phyloP scores from a whole-genome alignment of 2,888 invertebrate genomes.

The Cybosia mesomella region DNA sequence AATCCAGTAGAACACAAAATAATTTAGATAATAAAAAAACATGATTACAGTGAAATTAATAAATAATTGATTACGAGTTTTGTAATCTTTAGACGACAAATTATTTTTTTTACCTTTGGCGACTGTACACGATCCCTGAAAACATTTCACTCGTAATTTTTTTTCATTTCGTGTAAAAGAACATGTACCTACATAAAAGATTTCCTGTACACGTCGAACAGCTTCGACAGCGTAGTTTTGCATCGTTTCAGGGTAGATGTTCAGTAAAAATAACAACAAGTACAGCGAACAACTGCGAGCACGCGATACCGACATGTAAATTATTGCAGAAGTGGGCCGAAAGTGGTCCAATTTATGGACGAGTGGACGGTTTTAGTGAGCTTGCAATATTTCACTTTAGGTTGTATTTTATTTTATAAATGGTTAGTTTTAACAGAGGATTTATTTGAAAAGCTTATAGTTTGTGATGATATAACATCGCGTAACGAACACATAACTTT shows the following conservation, averaged over 20 bases:
- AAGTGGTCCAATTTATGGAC: slow-evolving; percentile 10
- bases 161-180: too few relatives aligned
- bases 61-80: too few relatives aligned
- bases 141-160: too few relatives aligned
- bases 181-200: background rate
- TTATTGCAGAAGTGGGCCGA: slow-evolving; percentile 31
- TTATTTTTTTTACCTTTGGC: too few relatives aligned
- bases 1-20: too few relatives aligned
- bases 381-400: background rate
- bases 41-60: too few relatives aligned
- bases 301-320: slow-evolving; percentile 49
- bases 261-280: slow-evolving; percentile 7
- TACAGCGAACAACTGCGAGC: slow-evolving; percentile 22
- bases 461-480: background rate
- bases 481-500: background rate
- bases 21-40: too few relatives aligned
- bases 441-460: background rate
- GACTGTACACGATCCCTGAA: too few relatives aligned
- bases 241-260: background rate
- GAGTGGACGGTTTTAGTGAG: background rate
- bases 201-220: background rate
- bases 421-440: background rate
- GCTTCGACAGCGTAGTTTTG: slow-evolving; percentile 17
- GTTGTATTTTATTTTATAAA: background rate
- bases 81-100: too few relatives aligned